Percentiles rank a stretch among this genome's conserved stretches.
phyloP scores from a whole-genome alignment of 64 coral and sea anemone species.

The Astreopora myriophthalma region DNA sequence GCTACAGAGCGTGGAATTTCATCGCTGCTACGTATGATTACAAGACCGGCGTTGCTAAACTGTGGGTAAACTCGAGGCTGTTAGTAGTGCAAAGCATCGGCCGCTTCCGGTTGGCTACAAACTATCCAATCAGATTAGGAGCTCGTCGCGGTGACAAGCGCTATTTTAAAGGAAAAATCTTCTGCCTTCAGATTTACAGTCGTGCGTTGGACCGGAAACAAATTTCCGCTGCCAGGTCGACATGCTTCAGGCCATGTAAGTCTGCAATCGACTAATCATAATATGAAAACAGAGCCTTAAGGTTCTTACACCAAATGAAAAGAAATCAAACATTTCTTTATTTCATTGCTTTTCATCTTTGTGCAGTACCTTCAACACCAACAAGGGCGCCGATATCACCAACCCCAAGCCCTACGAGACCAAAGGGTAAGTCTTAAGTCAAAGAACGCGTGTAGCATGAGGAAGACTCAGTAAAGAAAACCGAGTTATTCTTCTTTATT shows the following conservation, averaged over 20 bases:
- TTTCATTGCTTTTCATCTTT: background rate
- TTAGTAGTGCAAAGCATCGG: constrained; percentile 64
- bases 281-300: background rate
- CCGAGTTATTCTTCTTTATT: too few relatives aligned
- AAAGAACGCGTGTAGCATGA: too few relatives aligned
- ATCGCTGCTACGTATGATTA: constrained; percentile 77
- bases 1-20: constrained; percentile 77
- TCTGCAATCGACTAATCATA: background rate
- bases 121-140: constrained; percentile 82
- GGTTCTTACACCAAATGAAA: background rate
- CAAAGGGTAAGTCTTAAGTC: background rate
- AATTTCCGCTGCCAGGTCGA: constrained; percentile 64
- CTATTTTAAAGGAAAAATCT: constrained; percentile 72
- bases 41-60: constrained; percentile 74
- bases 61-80: constrained; percentile 82
- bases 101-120: constrained; percentile 78
- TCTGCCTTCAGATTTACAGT: constrained; percentile 84
- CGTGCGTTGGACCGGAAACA: constrained; percentile 51
- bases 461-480: too few relatives aligned
- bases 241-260: constrained; percentile 81
- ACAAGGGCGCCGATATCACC: background rate
- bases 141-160: constrained; percentile 48
- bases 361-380: background rate
- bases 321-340: background rate
- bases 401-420: background rate